Base-by-base conservation (phyloP, 2,113 vertebrate species). In the Hymenochirus boettgeri region DNA sequence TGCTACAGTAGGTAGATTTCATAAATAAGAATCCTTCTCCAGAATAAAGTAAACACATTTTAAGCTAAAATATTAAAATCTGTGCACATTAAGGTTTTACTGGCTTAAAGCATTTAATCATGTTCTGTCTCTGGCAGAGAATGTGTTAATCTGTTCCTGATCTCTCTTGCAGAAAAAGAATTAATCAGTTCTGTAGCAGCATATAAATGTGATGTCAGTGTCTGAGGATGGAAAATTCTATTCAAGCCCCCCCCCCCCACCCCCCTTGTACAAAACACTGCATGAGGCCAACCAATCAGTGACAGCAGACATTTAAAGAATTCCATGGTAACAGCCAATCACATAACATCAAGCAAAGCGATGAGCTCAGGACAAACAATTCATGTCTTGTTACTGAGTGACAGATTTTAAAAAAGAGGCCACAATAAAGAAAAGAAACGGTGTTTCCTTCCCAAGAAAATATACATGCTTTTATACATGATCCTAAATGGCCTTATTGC, bases 321-420 rank as follows among this genome's bases (percentile, higher is more conserved):
- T 85, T 73, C 86, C 57, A 89, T 73, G 81, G 89, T n/a, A 76
- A 91, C 81, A 65, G 69, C 17, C 62, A 73, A 77, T 81, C 69
- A 56, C 4, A 57, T 24, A 19, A 61, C 60, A 52, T 24, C 53
- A 8, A 37, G 29, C 45, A 66, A 39, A 21, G n/a, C 26, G 46
- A 42, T 52, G 29, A 42, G n/a, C 15, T 27, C 12, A 21, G 11
- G 9, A 31, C 24, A 54, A 24, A 13, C 31, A 29, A 29, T 39
- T 25, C 9, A 51, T 57, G 47, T 19, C 2, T 23, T 47, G 62
- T 45, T 46, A 57, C 52, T 57, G 37, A 48, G 62, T 52, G 31
- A 58, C 46, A 58, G 27, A 35, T 39, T 35, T 6, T 23, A 55
- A 6, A n/a, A 9, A n/a, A 48, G 18, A 21, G 6, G 7, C 3